A percentile compares a stretch with the other conserved stretches of the same genome.
phyloP scores from a whole-genome alignment of 2,113 vertebrate genomes.

The Columba livia region DNA sequence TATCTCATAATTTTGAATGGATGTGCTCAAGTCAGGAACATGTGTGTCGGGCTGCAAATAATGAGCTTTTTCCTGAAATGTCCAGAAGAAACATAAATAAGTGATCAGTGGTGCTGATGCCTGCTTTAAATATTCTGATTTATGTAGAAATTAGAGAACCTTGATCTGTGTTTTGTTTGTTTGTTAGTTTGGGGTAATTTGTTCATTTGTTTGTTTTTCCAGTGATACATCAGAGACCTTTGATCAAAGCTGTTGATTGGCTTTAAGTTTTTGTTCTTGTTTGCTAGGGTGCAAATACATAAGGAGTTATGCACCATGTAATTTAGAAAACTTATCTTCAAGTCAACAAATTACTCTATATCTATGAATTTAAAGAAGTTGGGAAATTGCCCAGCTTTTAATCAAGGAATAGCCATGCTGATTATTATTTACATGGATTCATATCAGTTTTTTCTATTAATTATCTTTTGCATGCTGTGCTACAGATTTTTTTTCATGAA shows the following conservation, averaged over 20 bases:
- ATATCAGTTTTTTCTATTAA: not conserved
- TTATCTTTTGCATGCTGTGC: not conserved
- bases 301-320: not conserved
- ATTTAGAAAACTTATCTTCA: not conserved
- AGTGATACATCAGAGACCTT: not conserved
- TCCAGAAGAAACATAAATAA: not conserved
- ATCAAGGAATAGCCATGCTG: not conserved
- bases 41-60: not conserved
- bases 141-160: not conserved
- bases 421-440: conserved; percentile 13
- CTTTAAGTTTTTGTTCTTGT: not conserved
- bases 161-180: not conserved
- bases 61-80: not conserved
- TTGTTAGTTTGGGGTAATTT: not conserved
- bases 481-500: not conserved
- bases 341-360: not conserved
- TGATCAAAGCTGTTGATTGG: not conserved
- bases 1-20: not conserved
- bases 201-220: not conserved
- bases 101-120: not conserved
- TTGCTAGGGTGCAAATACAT: not conserved
- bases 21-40: not conserved
- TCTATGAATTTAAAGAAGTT: not conserved
- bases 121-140: not conserved
- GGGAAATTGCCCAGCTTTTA: not conserved